Evolutionary conservation across 1,140 invertebrate species (phyloP).

Genomic region (Sarcophaga peregrina): DNA sequence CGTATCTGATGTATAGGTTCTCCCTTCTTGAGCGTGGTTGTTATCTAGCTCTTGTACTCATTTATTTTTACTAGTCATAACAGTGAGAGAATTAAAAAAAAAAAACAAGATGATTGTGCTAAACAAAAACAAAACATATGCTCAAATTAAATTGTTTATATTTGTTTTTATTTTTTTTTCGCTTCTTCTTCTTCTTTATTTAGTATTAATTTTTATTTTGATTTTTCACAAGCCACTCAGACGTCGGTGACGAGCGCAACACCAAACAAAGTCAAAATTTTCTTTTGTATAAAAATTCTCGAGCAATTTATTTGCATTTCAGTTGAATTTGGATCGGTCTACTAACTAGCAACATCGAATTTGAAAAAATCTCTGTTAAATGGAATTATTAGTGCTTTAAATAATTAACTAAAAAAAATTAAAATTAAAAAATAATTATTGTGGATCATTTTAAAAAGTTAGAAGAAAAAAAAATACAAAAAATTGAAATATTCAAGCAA

Average conservation of each 20-base stretch:
- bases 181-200: not conserved
- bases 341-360: not conserved
- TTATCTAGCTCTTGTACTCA: not conserved
- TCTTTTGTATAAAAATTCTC: slow-evolving; percentile 17
- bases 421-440: too few relatives aligned
- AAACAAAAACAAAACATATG: slow-evolving; percentile 2
- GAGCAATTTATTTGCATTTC: not conserved
- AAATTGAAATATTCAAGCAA: too few relatives aligned
- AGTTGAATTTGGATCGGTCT: slow-evolving; percentile 9
- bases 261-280: not conserved
- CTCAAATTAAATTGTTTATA: slow-evolving; percentile 14
- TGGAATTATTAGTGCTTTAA: too few relatives aligned
- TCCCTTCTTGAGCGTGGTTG: not conserved
- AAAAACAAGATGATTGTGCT: not conserved
- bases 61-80: not conserved
- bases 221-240: not conserved
- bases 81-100: not conserved
- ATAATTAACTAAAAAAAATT: too few relatives aligned
- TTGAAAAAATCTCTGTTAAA: too few relatives aligned
- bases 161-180: slow-evolving; percentile 9
- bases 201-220: not conserved
- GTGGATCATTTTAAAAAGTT: too few relatives aligned
- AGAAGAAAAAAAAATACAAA: too few relatives aligned
- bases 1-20: not conserved
- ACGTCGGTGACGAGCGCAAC: not conserved